phyloP scores from a whole-genome alignment of 2,113 vertebrate species.

The Epinephelus moara region DNA sequence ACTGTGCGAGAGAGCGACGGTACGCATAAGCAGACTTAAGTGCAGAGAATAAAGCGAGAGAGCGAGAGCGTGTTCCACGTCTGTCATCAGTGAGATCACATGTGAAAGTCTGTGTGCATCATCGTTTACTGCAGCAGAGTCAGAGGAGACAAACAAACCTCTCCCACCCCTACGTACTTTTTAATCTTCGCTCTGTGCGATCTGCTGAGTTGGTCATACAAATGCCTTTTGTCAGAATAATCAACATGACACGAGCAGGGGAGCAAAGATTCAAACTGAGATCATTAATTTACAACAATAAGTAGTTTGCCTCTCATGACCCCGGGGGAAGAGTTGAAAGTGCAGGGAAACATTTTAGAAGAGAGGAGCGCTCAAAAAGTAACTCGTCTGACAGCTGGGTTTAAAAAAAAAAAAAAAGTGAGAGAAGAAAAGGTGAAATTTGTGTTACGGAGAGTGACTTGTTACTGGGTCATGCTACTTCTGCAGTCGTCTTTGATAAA shows the following conservation, averaged over 20 bases:
- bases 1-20: no score
- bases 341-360: constrained; percentile 17
- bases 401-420: not conserved
- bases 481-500: constrained; percentile 61
- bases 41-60: constrained; percentile 22
- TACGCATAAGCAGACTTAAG: constrained; percentile 6
- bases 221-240: constrained; percentile 42
- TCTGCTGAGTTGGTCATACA: constrained; percentile 25
- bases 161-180: constrained; percentile 1
- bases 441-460: constrained; percentile 29
- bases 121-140: not conserved
- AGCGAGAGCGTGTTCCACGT: constrained; percentile 1
- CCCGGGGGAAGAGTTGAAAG: constrained; percentile 21
- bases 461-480: constrained; percentile 53
- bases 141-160: constrained; percentile 24
- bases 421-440: constrained; percentile 44
- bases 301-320: constrained; percentile 29
- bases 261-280: constrained; percentile 22
- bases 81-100: constrained; percentile 24
- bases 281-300: constrained; percentile 50
- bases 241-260: constrained; percentile 29
- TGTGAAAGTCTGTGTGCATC: constrained; percentile 27
- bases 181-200: constrained; percentile 14
- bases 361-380: constrained; percentile 1
- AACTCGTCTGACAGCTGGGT: constrained; percentile 37